Percentiles rank a stretch among this genome's conserved stretches.
Evolutionary conservation across 2,888 invertebrate genomes (phyloP).

Genomic region (Diogma glabrata): DNA sequence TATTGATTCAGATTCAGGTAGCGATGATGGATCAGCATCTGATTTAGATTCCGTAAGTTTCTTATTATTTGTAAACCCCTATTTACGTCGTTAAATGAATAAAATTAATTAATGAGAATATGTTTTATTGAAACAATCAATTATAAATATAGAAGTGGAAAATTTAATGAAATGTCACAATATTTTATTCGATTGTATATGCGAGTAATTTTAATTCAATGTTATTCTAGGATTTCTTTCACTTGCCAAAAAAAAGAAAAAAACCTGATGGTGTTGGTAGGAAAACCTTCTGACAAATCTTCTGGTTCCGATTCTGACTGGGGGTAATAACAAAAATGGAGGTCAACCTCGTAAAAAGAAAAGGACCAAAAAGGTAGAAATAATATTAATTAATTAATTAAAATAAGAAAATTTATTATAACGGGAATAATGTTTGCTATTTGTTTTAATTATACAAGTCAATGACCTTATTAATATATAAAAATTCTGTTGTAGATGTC

Average conservation of each 20-base stretch:
- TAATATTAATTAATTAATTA: not conserved
- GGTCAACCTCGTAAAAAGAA: constrained; percentile 34
- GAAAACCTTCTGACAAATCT: constrained; percentile 38
- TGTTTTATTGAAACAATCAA: too few relatives aligned
- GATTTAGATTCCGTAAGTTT: constrained; percentile 73
- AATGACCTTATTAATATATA: not conserved
- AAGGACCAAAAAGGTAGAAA: constrained; percentile 27
- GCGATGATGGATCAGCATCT: constrained; percentile 56
- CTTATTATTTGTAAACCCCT: too few relatives aligned
- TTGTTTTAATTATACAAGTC: too few relatives aligned
- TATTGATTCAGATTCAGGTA: constrained; percentile 77
- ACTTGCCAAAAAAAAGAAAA: constrained; percentile 68
- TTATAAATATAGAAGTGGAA: too few relatives aligned
- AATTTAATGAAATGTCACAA: too few relatives aligned
- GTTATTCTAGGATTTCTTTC: too few relatives aligned
- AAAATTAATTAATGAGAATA: too few relatives aligned
- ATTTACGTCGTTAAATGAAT: too few relatives aligned
- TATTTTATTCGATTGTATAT: too few relatives aligned
- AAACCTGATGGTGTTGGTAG: constrained; percentile 34
- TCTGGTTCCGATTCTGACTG: constrained; percentile 46
- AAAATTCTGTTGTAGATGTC: constrained; percentile 17
- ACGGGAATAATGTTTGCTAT: not conserved
- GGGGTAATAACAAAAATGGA: constrained; percentile 28
- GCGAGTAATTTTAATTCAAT: too few relatives aligned
- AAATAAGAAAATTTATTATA: too few relatives aligned